phyloP scores from a whole-genome alignment of 2,797 vertebrate genomes.

The Oreochromis mossambicus region DNA sequence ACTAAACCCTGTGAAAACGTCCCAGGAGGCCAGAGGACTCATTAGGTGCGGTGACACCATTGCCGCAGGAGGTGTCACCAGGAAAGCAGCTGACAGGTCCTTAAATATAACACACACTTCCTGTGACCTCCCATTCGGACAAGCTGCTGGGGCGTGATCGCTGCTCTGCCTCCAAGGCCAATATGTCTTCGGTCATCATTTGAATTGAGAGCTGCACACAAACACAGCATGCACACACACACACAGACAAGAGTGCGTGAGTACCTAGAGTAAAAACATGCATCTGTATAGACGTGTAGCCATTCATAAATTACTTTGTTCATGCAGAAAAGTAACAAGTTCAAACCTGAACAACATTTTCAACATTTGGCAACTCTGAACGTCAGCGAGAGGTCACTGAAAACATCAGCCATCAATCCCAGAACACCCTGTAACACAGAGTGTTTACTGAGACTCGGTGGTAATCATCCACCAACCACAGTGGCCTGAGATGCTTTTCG shows the following conservation, averaged over 20 bases:
- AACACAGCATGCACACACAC: neutral
- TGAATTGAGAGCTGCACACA: neutral
- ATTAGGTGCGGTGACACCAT: slow-evolving; percentile 57
- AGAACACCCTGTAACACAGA: neutral
- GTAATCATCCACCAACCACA: neutral
- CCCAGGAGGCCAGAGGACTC: slow-evolving; percentile 54
- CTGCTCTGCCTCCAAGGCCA: slow-evolving; percentile 22
- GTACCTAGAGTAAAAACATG: neutral
- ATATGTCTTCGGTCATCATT: slow-evolving; percentile 25
- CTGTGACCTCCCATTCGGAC: slow-evolving; percentile 46
- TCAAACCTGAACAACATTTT: neutral
- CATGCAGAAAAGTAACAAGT: neutral
- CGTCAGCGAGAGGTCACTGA: neutral
- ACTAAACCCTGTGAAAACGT: slow-evolving; percentile 40
- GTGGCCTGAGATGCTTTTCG: neutral
- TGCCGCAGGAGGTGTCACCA: slow-evolving; percentile 47
- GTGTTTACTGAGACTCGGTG: neutral
- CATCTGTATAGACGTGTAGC: neutral
- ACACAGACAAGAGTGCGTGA: neutral
- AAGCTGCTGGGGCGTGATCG: slow-evolving; percentile 15
- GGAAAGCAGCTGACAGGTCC: slow-evolving; percentile 56
- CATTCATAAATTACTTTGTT: neutral
- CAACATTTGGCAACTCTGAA: neutral
- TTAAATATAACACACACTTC: slow-evolving; percentile 56
- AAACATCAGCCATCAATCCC: neutral